Evolutionary conservation across 2,113 vertebrate genomes (phyloP), one percentile per base, ranked within the genome.

Genomic region (Dicentrarchus labrax): DNA sequence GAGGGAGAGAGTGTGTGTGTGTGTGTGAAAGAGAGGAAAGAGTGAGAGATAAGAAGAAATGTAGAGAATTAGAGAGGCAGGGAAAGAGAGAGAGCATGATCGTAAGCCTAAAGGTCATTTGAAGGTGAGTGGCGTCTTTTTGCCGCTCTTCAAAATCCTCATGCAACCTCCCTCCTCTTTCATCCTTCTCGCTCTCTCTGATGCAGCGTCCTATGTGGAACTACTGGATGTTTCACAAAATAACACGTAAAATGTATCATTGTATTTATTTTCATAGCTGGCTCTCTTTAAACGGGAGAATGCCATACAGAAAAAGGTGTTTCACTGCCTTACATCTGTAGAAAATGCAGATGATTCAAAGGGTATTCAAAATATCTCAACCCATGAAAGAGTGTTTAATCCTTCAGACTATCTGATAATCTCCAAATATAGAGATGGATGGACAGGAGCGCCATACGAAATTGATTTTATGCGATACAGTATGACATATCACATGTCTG

Each of bases 41-140:
- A 76, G 70, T 12, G 41, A 70, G 62, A 48, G 83, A 88, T 83
- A 88, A 88, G 41, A 38, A 80, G 61, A 76, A 83, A 88, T 77
- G 60, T 65, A 78, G 69, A 73, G 69, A 87, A 88, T 81, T 69
- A 69, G 74, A 62, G 70, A 30, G 61, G 72, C 50, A 68, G 76
- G 11, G 43, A 56, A n/a, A n/a, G 72, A 62, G 51, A 66, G 70
- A 76, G 62, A 90, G 64, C 21, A 21, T 79, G 67, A 78, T 84
- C 16, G 47, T 84, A 85, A 87, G 80, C 89, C 83, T 88, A 64
- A 87, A 94, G 92, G 94, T 94, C 91, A 91, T 90, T 90, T 91
- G 85, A 94, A 94, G 91, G 92, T 93, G 89, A 92, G 56, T 62
- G 69, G 45, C 48, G 48, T 86, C 62, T 84, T 88, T 90, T 82